Evolutionary conservation across 2,888 invertebrate genomes (phyloP), one percentile per base, ranked within the genome.

Genomic region (Laothoe populi): DNA sequence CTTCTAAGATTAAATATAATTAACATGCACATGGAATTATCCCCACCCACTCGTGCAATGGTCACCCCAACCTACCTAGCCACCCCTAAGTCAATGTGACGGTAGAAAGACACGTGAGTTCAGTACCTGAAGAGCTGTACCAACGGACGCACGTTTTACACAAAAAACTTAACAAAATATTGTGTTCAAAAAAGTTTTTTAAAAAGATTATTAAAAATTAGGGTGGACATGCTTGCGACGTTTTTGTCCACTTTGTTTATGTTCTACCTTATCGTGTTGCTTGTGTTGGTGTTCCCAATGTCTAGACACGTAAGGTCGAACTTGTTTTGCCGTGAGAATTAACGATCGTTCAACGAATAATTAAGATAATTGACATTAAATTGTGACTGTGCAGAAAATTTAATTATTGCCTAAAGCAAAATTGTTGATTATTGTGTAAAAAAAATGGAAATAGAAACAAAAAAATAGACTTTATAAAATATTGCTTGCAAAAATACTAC

Each of bases 261-360:
- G 78, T 70, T 90, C 11, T 92, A 92, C 71, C 72, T 92, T 48
- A 78, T 92, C 64, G 81, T 88, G 46, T 69, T 92, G n/a, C 64
- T 90, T 0, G 78, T 90, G 4, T 65, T 92, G 5, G 78, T 90
- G 46, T 92, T 92, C 65, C 90, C 92, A 11, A 67, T 92, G 65
- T 92, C 92, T 2, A 88, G 85, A 64, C 90, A 92, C 68, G 84
- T 78, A 11, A 84, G 77, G 57, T 68, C 70, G 11, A 73, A 61
- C 61, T 61, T 75, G 58, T 68, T 72, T 53, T 49, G 31, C 49
- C 40, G 40, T 23, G 44, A 60, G 35, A 16, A 57, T 49, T 63
- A 61, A 62, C 35, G 31, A 8, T 8, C 31, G 31, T 31, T 31
- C 31, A 31, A 4, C 31, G 5, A 31, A 31, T n/a, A n/a, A n/a